phyloP scores from a whole-genome alignment of 2,888 invertebrate genomes.

The Hermodice carunculata region DNA sequence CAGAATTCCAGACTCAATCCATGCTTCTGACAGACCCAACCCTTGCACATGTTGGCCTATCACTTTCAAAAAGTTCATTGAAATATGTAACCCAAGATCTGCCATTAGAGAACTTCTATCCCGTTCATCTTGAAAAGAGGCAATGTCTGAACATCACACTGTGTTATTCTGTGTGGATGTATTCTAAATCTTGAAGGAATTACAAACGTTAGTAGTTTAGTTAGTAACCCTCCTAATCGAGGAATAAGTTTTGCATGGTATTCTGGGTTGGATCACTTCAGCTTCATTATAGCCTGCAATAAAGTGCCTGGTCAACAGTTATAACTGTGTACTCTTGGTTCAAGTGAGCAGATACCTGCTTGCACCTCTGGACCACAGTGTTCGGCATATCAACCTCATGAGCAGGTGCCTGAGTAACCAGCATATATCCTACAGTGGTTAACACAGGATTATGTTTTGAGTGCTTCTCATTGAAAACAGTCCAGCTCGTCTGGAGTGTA shows the following conservation, averaged over 20 bases:
- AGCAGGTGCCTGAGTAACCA: not conserved
- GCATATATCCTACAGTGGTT: not conserved
- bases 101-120: too few species aligned
- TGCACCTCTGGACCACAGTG: too few species aligned
- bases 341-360: not conserved
- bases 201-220: too few species aligned
- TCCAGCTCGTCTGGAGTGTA: not conserved
- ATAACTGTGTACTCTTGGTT: not conserved
- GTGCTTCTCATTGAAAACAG: slow-evolving; percentile 1
- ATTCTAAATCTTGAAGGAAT: too few species aligned
- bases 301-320: not conserved
- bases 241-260: not conserved
- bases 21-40: not conserved
- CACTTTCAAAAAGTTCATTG: too few species aligned
- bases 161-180: too few species aligned
- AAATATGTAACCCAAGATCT: too few species aligned
- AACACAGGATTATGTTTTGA: not conserved
- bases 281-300: not conserved
- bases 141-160: too few species aligned
- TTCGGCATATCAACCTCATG: not conserved
- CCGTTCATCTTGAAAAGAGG: too few species aligned
- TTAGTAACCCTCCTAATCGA: not conserved
- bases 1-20: not conserved
- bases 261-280: not conserved
- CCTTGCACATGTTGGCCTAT: not conserved